Evolutionary conservation across 2,113 vertebrate species (phyloP), one percentile per base, ranked within the genome.

Genomic region (Spilogale gracilis): DNA sequence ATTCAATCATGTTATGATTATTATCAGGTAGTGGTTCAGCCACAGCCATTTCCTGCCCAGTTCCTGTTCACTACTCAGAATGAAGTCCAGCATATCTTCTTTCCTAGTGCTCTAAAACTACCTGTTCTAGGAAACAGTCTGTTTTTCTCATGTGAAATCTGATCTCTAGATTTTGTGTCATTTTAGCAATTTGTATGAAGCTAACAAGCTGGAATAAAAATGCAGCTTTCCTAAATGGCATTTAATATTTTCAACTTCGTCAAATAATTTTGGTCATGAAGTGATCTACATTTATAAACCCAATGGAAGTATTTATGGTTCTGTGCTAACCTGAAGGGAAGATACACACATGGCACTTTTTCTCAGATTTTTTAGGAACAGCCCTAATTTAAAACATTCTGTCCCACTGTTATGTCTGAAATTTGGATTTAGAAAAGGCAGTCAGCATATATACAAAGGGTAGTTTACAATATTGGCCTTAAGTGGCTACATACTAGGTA

Each of bases 21-120:
- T 95, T 69, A 97, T 97, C 97, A 97, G 90, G 90, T 96, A 95
- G 97, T 63, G 85, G 95, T 97, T 96, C 92, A 97, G 94, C 87
- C 96, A 97, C 80, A 83, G 92, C 63, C 91, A 98, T 89, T 98
- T 98, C 98, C 98, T 97, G 97, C 83, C 84, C 38, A 76, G 84
- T 96, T 97, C 95, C 93, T 60, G 84, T 91, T 97, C 95, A 82
- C 78, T 69, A 92, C 71, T 67, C 61, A 96, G 85, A 97, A 94
- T 63, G 11, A 91, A 97, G 83, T 94, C 90, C 91, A 95, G 43
- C 23, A 86, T 71, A 81, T 88, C 91, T 96, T 93, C 61, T 78
- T 90, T 89, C 83, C 74, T 78, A 65, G 23, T 56, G 50, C 48
- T 95, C 74, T 88, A 84, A 94, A 92, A 78, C 84, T 56, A 94